Evolutionary conservation across 2,888 invertebrate species (phyloP), one percentile per base, ranked within the genome.

Genomic region (Meloe dianella): DNA sequence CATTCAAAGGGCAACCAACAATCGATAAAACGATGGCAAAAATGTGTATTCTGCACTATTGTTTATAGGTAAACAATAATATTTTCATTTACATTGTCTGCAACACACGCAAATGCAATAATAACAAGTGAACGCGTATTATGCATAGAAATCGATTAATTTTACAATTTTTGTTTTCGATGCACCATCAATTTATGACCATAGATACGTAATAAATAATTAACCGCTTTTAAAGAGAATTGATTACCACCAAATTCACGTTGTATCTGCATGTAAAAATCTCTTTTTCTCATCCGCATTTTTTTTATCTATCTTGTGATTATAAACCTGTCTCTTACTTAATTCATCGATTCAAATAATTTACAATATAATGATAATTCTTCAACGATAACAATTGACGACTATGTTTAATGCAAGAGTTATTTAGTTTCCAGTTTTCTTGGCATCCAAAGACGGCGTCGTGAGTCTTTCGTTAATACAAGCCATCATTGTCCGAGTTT

Each of bases 391-490:
- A n/a, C 17, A 41, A n/a, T n/a, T n/a, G n/a, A n/a, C 41, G 41
- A 41, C 41, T 41, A 41, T 41, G 41, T 41, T 41, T 41, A 41
- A 41, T 41, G 41, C 41, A 41, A 41, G 41, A 41, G n/a, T n/a
- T n/a, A n/a, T n/a, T n/a, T 8, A 6, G 41, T 41, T 41, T 41
- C 41, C 41, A 41, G 41, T 41, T 41, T 41, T 41, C 41, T 41
- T 41, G 41, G 41, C 41, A 17, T 41, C 41, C 17, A 41, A 35
- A 17, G 17, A 17, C 41, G 41, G 41, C 41, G 41, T 41, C 41
- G 41, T 41, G n/a, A 41, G 41, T 41, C 41, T 41, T 41, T 17
- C n/a, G n/a, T n/a, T 12, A 12, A 41, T 14, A 41, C 35, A 17
- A 41, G 8, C 8, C 41, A 41, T 41, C 41, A 17, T 41, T 41